Base-by-base conservation (phyloP, 1,140 invertebrate species). In the Harpegnathos saltator region DNA sequence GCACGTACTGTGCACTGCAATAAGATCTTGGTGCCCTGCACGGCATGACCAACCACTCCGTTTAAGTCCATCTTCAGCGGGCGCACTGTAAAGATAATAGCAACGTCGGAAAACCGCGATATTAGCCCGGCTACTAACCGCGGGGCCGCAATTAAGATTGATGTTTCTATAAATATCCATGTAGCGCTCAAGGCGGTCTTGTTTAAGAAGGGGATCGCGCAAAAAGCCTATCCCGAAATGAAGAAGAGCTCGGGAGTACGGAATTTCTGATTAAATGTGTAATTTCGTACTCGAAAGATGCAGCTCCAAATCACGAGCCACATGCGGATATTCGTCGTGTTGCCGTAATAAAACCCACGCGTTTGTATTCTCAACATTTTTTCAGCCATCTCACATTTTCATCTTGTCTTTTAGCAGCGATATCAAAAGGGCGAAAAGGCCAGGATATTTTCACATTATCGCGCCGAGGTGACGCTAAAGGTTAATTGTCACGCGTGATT, bases 1-100 rank as follows among this genome's bases (percentile, higher is more conserved):
- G 97, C 97, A 52, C 95, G 95, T 1, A 97, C 96, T 29, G 95
- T 94, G 91, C 98, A 98, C 90, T 96, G 95, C 33, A 98, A 95
- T 24, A 96, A 95, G 22, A 98, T 96, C 84, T 96, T 96, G 14
- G 96, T 96, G 24, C 97, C 97, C 90, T 97, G 96, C 5, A 97
- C 95, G 11, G 97, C 97, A 89, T 97, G 96, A 73, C 95, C 95
- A 17, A 96, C 96, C 22, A 97, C 96, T 5, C 97, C 97, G 38
- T 95, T 95, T 82, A 98, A 95, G 82, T 96, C 95, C 91, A 98
- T 96, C 88, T 95, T 96, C 86, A 96, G 95, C 0, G 97, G 97
- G 22, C 96, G 96, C 12, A 98, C 97, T 97, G 96, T 56, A 95
- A 95, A 91, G 86, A 91, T 90, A 94, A 93, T 85, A 73, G 84